These are phyloP conservation scores for Larimichthys polyactis DNA, from an alignment of 2,113 vertebrate species.

Conservation along the genomic window DNA sequence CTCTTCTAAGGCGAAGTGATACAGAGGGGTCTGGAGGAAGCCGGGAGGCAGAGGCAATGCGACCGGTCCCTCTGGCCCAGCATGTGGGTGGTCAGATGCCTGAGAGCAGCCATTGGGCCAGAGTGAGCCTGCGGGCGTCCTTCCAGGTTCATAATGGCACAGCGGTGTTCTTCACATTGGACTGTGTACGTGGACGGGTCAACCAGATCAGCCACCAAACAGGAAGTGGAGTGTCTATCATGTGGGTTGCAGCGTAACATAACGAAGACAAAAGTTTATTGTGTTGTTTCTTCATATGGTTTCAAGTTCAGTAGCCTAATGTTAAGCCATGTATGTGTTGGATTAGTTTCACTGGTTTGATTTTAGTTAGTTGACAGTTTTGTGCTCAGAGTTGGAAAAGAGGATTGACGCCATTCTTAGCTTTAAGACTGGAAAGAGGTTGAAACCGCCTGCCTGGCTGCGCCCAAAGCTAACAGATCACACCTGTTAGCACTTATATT, in stretches of 20 bases:
- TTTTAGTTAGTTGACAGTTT: background rate
- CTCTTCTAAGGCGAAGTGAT: conserved; percentile 79
- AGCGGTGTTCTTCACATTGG: conserved; percentile 84
- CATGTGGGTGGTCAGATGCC: conserved; percentile 90
- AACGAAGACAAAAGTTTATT: background rate
- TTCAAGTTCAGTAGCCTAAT: background rate
- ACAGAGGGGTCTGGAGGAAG: conserved; percentile 55
- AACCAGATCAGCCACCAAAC: conserved; percentile 88
- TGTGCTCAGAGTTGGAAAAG: background rate
- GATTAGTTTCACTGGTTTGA: conserved; percentile 19
- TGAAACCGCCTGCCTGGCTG: background rate
- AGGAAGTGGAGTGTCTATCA: conserved; percentile 87
- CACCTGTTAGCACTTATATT: too few species aligned
- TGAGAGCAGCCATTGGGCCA: conserved; percentile 88
- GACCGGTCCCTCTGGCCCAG: conserved; percentile 81
- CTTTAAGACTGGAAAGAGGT: background rate
- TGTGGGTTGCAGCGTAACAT: conserved; percentile 86
- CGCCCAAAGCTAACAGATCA: background rate
- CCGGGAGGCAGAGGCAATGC: conserved; percentile 43
- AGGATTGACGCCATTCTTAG: background rate
- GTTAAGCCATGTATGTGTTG: conserved; percentile 1
- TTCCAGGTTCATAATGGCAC: conserved; percentile 88
- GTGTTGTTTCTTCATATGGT: background rate
- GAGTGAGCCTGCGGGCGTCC: conserved; percentile 84
- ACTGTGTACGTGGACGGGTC: conserved; percentile 89